A percentile compares a stretch with the other conserved stretches of the same genome.
Conservation (phyloP, 2,888 invertebrate genomes). For the Lasioglossum malachurum region DNA sequence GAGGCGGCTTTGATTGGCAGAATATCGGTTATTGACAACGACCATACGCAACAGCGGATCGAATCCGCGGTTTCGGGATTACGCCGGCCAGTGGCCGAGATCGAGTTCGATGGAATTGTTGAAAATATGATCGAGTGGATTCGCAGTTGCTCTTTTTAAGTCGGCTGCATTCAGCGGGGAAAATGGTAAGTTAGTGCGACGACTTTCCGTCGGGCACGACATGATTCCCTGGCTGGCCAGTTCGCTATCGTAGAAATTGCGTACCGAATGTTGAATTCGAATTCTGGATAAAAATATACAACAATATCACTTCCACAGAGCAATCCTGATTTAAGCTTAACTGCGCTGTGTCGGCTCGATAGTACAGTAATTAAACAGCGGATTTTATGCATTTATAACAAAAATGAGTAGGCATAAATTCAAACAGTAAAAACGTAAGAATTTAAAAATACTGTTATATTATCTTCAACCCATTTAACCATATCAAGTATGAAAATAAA, state of each 20-base stretch:
- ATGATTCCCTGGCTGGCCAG: constrained; percentile 35
- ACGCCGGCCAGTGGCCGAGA: neutral
- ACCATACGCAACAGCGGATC: constrained; percentile 15
- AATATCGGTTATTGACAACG: constrained; percentile 40
- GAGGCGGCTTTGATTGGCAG: constrained; percentile 45
- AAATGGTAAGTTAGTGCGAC: constrained; percentile 52
- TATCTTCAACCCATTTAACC: no score
- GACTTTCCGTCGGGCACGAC: constrained; percentile 52
- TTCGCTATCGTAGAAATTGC: constrained; percentile 40
- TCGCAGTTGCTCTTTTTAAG: constrained; percentile 67
- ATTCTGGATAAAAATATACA: neutral
- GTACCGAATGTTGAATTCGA: constrained; percentile 1
- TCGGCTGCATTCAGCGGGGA: constrained; percentile 51
- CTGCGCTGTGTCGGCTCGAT: neutral
- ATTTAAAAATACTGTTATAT: no score
- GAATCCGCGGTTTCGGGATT: constrained; percentile 48
- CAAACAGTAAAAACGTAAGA: no score
- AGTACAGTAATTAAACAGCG: no score
- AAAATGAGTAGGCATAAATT: no score
- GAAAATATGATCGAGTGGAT: constrained; percentile 70
- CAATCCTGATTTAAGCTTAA: neutral
- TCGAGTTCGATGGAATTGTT: constrained; percentile 36
- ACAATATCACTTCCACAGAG: neutral
- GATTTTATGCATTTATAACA: no score
- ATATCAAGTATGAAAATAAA: no score